A percentile compares a stretch with the other conserved stretches of the same genome.
Evolutionary conservation across 2,888 invertebrate species (phyloP).

Genomic region (Himalopsyche japonica): DNA sequence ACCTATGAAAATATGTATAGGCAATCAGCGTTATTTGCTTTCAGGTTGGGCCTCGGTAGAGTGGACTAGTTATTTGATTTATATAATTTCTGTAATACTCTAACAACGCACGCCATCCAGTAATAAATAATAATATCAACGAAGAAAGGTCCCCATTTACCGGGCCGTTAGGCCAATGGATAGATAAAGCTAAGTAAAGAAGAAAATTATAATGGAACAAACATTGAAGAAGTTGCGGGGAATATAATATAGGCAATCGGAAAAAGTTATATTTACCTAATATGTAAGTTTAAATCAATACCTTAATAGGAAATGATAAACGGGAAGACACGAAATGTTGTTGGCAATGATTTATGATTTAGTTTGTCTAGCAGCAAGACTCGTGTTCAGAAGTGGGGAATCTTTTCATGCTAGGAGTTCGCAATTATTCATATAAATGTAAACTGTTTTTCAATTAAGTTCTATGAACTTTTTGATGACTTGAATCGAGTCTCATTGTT

Average conservation of each 20-base stretch:
- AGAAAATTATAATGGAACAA: conserved; percentile 21
- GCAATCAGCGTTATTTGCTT: conserved; percentile 16
- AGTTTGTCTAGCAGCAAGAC: neutral
- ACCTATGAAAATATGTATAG: neutral
- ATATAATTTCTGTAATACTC: conserved; percentile 31
- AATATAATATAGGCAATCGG: neutral
- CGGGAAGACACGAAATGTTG: neutral
- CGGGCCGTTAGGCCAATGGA: conserved; percentile 2
- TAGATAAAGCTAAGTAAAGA: conserved; percentile 20
- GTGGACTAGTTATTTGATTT: conserved; percentile 36
- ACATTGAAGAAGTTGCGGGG: conserved; percentile 14
- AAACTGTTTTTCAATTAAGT: too few relatives aligned
- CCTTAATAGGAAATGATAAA: neutral
- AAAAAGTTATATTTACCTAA: neutral
- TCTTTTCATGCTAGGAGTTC: too few relatives aligned
- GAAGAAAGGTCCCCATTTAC: conserved; percentile 12
- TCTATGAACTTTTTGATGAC: too few relatives aligned
- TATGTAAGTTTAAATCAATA: neutral
- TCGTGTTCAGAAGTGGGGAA: too few relatives aligned
- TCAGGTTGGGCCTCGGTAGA: neutral
- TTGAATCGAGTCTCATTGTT: too few relatives aligned
- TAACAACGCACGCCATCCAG: conserved; percentile 34
- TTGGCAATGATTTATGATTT: neutral
- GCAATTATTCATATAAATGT: too few relatives aligned
- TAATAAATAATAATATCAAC: conserved; percentile 37